These are phyloP conservation scores for Sceliomorpha sp. DNA, from an alignment of 2,888 invertebrate species.

Conservation along the genomic window DNA sequence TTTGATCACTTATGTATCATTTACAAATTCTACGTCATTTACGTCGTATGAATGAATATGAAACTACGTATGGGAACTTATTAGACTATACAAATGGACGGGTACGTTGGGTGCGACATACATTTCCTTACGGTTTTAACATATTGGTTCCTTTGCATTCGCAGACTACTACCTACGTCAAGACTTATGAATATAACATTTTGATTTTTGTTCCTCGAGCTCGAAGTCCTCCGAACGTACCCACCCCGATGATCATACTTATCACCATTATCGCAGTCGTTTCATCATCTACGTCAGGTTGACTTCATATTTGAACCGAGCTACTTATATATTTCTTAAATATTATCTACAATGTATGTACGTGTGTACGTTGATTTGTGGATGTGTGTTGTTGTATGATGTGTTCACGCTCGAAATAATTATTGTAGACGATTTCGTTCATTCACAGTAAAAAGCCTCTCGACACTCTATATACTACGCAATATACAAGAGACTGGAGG, in stretches of 20 bases:
- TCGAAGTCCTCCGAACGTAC: conserved; percentile 22
- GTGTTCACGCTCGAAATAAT: conserved; percentile 49
- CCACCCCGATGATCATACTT: conserved; percentile 38
- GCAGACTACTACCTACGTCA: neutral
- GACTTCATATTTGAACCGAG: conserved; percentile 24
- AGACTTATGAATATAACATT: conserved; percentile 7
- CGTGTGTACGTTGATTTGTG: conserved; percentile 22
- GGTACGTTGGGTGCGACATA: conserved; percentile 55
- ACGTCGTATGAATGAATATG: conserved; percentile 70
- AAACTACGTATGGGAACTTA: conserved; percentile 70
- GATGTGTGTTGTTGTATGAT: conserved; percentile 26
- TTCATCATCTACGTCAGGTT: conserved; percentile 32
- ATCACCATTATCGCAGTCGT: conserved; percentile 37
- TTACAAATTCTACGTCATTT: conserved; percentile 62
- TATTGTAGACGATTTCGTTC: conserved; percentile 26
- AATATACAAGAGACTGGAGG: conserved; percentile 71
- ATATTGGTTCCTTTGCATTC: conserved; percentile 27
- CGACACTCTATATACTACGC: conserved; percentile 62
- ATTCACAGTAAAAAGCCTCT: conserved; percentile 56
- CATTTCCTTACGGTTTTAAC: conserved; percentile 34
- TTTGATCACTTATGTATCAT: conserved; percentile 20
- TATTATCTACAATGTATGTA: conserved; percentile 56
- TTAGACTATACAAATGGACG: conserved; percentile 64
- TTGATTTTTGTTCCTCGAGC: conserved; percentile 39
- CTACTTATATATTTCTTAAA: conserved; percentile 47